Conservation (phyloP, 2,888 invertebrate genomes). For the Eustalomyia histrio region DNA sequence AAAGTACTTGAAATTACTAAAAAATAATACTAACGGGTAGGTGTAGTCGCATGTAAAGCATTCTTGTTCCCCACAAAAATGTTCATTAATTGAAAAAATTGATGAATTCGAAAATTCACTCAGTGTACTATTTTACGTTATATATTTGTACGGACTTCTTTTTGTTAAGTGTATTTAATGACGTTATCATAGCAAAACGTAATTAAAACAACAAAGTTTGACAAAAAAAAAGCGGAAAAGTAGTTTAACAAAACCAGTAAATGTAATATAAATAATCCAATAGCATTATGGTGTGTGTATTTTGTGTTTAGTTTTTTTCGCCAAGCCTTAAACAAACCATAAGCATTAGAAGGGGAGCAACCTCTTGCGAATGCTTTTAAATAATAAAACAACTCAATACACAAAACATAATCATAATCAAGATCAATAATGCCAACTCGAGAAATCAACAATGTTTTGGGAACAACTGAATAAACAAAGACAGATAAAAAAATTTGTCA, state of each 20-base stretch:
- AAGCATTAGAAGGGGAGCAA: conserved; percentile 56
- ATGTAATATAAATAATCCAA: conserved; percentile 32
- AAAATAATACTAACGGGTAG: too few relatives aligned
- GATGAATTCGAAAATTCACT: too few relatives aligned
- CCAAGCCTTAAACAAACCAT: conserved; percentile 40
- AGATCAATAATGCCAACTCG: conserved; percentile 59
- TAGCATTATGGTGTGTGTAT: conserved; percentile 12
- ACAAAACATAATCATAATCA: conserved; percentile 20
- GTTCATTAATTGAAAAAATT: too few relatives aligned
- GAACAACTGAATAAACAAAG: conserved; percentile 28
- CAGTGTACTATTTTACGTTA: too few relatives aligned
- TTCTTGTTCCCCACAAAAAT: too few relatives aligned
- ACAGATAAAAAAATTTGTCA: background rate
- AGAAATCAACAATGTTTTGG: conserved; percentile 48
- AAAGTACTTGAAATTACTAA: too few relatives aligned
- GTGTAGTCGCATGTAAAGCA: too few relatives aligned
- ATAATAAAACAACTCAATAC: conserved; percentile 33
- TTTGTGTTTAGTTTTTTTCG: conserved; percentile 23
- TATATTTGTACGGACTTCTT: too few relatives aligned
- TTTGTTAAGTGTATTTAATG: too few relatives aligned
- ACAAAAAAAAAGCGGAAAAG: conserved; percentile 55
- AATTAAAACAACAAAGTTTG: conserved; percentile 30
- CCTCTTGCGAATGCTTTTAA: conserved; percentile 37
- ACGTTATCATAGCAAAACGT: conserved; percentile 36
- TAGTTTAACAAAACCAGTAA: conserved; percentile 54